Conservation (phyloP, 2,888 invertebrate species). For the Rapana venosa region DNA sequence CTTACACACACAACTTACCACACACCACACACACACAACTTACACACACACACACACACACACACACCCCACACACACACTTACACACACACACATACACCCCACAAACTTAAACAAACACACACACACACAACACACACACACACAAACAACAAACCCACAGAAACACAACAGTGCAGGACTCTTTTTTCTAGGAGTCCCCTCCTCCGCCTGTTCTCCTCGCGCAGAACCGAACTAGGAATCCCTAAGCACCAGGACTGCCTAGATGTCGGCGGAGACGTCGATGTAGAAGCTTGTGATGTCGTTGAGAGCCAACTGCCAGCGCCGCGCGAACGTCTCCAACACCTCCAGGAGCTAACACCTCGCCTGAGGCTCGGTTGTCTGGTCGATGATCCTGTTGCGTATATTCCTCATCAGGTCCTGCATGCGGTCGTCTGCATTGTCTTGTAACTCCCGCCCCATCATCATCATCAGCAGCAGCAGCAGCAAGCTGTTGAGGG, state of each 20-base stretch:
- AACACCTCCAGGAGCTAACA: constrained; percentile 66
- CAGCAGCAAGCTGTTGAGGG: constrained; percentile 51
- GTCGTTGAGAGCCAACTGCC: constrained; percentile 67
- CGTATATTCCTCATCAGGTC: constrained; percentile 39
- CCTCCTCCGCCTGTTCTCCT: background rate
- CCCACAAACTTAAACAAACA: too few relatives aligned
- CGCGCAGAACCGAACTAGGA: background rate
- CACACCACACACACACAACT: too few relatives aligned
- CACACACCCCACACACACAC: too few relatives aligned
- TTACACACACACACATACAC: too few relatives aligned
- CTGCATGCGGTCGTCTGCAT: constrained; percentile 62
- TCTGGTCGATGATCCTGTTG: too few relatives aligned
- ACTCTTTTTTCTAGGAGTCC: too few relatives aligned
- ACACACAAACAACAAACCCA: too few relatives aligned
- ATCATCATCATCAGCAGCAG: constrained; percentile 60
- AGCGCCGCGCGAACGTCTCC: constrained; percentile 62
- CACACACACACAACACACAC: too few relatives aligned
- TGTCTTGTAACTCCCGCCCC: constrained; percentile 64
- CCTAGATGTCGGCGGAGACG: constrained; percentile 64
- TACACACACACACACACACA: too few relatives aligned
- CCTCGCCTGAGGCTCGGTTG: too few relatives aligned
- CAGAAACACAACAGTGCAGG: too few relatives aligned
- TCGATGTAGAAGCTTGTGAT: constrained; percentile 70
- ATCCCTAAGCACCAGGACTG: constrained; percentile 54
- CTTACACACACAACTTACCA: too few relatives aligned